Evolutionary conservation across 2,797 vertebrate genomes (phyloP).

Genomic region (Chrysocyon brachyurus): DNA sequence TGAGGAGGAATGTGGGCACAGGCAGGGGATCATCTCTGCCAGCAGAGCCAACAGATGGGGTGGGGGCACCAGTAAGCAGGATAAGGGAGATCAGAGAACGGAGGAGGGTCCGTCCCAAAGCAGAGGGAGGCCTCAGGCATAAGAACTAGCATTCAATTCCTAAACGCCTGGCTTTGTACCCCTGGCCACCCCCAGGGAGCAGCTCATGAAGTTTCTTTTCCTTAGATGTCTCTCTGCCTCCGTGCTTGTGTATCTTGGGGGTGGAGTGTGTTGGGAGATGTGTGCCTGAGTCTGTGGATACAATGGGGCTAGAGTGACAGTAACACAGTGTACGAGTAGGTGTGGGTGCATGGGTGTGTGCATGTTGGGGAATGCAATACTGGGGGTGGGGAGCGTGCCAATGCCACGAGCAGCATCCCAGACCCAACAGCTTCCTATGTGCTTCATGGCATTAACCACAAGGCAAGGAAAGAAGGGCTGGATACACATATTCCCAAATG

Average conservation of each 20-base stretch:
- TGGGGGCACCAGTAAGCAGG: neutral
- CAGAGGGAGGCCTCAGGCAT: neutral
- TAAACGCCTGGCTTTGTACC: neutral
- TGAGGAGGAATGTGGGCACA: neutral
- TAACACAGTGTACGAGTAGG: fast-evolving
- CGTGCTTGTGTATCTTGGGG: neutral
- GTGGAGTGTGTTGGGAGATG: neutral
- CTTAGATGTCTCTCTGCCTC: neutral
- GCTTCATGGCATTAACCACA: neutral
- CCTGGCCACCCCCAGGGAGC: neutral
- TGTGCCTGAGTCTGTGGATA: neutral
- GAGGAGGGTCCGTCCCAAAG: neutral
- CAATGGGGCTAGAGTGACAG: neutral
- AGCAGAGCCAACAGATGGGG: neutral
- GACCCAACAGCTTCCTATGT: neutral
- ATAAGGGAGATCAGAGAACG: neutral
- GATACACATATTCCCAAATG: neutral
- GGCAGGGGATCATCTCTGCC: neutral
- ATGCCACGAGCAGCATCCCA: neutral
- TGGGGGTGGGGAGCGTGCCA: neutral
- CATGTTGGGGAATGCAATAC: neutral
- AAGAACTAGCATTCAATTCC: neutral
- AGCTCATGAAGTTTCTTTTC: neutral
- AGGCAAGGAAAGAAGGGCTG: neutral
- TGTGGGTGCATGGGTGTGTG: too few species aligned